Percentiles rank a stretch among this genome's conserved stretches.
These are phyloP conservation scores for Callopanchax toddi DNA, from an alignment of 2,113 vertebrate genomes.

Conservation along the genomic window DNA sequence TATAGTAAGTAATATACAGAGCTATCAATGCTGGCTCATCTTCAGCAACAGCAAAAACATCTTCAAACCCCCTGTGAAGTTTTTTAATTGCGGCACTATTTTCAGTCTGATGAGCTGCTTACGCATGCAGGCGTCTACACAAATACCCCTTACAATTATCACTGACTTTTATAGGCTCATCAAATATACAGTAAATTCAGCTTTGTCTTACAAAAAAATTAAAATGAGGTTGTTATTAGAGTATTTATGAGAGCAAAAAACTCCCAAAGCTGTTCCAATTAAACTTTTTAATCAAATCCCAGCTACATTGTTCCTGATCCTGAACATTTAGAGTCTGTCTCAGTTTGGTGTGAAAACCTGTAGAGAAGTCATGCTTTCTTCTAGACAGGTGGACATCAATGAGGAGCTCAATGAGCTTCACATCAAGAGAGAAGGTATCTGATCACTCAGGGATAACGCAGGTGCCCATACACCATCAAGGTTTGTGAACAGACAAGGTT, in stretches of 20 bases:
- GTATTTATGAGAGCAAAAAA: background rate
- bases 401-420: too few species aligned
- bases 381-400: too few species aligned
- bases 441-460: too few species aligned
- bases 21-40: background rate
- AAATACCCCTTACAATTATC: background rate
- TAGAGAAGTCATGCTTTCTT: too few species aligned
- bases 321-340: background rate
- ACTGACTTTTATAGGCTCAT: conserved; percentile 9
- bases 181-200: background rate
- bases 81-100: background rate
- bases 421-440: too few species aligned
- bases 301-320: background rate
- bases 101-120: background rate
- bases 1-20: background rate
- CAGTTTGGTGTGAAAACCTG: too few species aligned
- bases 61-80: background rate
- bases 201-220: background rate
- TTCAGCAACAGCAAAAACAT: background rate
- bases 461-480: too few species aligned
- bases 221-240: background rate
- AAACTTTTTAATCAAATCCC: background rate
- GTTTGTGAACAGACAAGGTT: too few species aligned
- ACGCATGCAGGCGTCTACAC: background rate
- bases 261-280: background rate